Conservation (phyloP, 2,888 invertebrate species). For the Spialia ferax region DNA sequence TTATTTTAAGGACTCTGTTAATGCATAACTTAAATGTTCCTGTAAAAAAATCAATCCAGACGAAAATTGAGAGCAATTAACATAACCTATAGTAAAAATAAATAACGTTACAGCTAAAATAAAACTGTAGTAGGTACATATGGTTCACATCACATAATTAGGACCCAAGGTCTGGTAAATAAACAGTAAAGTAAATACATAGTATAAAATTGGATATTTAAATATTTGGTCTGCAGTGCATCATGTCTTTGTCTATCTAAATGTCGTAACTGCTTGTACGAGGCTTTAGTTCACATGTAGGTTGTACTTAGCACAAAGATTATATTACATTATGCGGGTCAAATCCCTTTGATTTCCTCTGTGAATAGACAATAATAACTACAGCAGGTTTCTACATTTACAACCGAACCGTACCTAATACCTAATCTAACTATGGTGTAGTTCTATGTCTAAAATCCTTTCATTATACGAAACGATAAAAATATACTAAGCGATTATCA, state of each 20-base stretch:
- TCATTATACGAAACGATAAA: not conserved
- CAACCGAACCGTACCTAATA: not conserved
- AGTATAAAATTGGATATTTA: no score
- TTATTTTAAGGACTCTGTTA: no score
- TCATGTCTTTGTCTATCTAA: not conserved
- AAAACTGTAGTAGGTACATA: no score
- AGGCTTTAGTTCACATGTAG: slow-evolving; percentile 7
- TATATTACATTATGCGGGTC: slow-evolving; percentile 25
- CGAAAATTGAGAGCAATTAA: no score
- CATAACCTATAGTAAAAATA: no score
- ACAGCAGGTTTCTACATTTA: not conserved
- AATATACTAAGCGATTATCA: not conserved
- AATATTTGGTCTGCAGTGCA: no score
- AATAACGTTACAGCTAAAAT: no score
- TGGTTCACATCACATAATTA: no score
- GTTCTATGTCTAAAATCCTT: not conserved
- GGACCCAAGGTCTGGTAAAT: no score
- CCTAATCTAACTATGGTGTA: slow-evolving; percentile 13
- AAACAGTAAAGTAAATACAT: no score
- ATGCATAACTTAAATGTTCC: no score
- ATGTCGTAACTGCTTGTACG: not conserved
- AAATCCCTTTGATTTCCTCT: slow-evolving; percentile 37
- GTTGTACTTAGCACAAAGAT: slow-evolving; percentile 19
- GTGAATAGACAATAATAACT: slow-evolving; percentile 13
- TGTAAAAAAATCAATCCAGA: no score